A percentile compares a stretch with the other conserved stretches of the same genome.
phyloP scores from a whole-genome alignment of 2,888 invertebrate genomes.

The Metacarcinus magister region DNA sequence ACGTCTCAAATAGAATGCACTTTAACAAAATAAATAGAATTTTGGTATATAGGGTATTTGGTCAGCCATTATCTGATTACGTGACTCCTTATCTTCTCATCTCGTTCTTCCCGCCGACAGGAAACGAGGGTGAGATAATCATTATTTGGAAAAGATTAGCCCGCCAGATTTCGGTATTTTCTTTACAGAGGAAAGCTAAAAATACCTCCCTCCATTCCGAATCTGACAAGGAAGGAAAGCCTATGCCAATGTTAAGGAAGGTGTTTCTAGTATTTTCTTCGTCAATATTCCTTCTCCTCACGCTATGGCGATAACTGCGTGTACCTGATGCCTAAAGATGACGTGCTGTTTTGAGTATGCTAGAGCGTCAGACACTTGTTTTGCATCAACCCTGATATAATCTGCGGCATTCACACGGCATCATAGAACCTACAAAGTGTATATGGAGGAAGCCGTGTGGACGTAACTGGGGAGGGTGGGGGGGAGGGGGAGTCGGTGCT shows the following conservation, averaged over 20 bases:
- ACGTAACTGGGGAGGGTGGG: too few species aligned
- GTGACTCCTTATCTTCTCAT: conserved; percentile 41
- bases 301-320: background rate
- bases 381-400: too few species aligned
- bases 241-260: background rate
- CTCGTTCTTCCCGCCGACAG: conserved; percentile 30
- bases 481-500: too few species aligned
- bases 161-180: background rate
- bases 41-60: background rate
- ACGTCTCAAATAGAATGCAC: background rate
- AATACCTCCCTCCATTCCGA: background rate
- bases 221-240: background rate
- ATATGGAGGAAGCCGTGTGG: too few species aligned
- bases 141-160: conserved; percentile 23
- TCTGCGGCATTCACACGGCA: too few species aligned
- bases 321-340: background rate
- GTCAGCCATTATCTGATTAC: conserved; percentile 34
- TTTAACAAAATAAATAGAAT: background rate
- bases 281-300: background rate
- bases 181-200: background rate
- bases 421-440: too few species aligned
- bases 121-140: conserved; percentile 48
- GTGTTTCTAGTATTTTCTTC: background rate
- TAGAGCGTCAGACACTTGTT: too few species aligned
- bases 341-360: too few species aligned